phyloP scores from a whole-genome alignment of 2,113 vertebrate species.

The Tympanuchus pallidicinctus region DNA sequence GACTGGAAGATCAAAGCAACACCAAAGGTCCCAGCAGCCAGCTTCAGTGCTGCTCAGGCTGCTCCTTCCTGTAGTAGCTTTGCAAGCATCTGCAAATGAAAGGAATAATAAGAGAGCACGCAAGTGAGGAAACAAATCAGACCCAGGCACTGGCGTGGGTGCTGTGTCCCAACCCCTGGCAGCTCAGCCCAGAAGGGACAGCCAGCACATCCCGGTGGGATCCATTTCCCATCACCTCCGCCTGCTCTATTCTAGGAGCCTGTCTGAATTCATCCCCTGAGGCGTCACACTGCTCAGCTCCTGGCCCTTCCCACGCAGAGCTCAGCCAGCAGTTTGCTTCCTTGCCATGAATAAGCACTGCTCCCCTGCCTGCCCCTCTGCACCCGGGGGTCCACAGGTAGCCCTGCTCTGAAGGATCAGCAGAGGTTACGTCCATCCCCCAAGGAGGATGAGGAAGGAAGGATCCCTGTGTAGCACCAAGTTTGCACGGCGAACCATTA shows the following conservation, averaged over 20 bases:
- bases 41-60: background rate
- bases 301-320: background rate
- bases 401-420: background rate
- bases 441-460: background rate
- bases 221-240: background rate
- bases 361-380: background rate
- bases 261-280: background rate
- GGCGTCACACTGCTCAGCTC: background rate
- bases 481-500: background rate
- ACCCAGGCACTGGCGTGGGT: background rate
- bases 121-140: background rate
- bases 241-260: conserved; percentile 7
- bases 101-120: background rate
- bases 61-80: background rate
- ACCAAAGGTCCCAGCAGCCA: background rate
- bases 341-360: background rate
- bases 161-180: background rate
- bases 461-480: background rate
- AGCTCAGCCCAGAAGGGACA: background rate
- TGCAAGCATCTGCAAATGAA: background rate
- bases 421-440: background rate
- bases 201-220: background rate
- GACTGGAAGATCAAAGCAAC: background rate
- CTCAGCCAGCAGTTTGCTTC: background rate
- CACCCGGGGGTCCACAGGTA: background rate